Base-by-base conservation (phyloP, 2,888 invertebrate species). In the Penaeus monodon region DNA sequence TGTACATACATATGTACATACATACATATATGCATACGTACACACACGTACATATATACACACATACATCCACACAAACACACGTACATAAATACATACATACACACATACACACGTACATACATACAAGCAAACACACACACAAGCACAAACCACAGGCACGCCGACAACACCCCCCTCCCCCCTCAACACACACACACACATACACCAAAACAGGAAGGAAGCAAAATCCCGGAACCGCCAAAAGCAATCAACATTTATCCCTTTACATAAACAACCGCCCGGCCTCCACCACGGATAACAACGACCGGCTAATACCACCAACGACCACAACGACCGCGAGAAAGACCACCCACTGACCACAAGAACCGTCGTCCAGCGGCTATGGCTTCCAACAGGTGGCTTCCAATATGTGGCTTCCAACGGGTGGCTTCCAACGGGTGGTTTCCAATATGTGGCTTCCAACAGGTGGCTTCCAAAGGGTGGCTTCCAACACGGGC, bases 61-160 rank as follows among this genome's bases (percentile, higher is more conserved):
- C 17, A 68, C 29, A 12, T 68, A 68, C 29, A 20, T 68, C 3
- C 10, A 49, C 14, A 1, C 10, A 78, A 27, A 49, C 7, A 24
- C 4, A 78, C 3, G 22, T 24, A 49, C 22, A 3, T 14, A 14
- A 24, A 63, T 20, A 64, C 65, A n/a, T n/a, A 80, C 66, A 80
- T 14, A 77, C 77, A 77, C 57, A 49, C 77, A 49, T 57, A 77
- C 2, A 49, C 77, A 77, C 77, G 49, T 49, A 77, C 77, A 38
- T 49, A 49, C 77, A 77, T 33, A 77, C 77, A 77, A 38, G n/a
- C 49, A 77, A 38, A 77, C 77, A 4, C 17, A 20, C 77, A 77
- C 77, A 77, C 77, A 44, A 14, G 8, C 77, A 44, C 27, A 74
- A 77, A 49, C 22, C 38, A 12, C 22, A 77, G 8, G 49, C 29